Conservation (phyloP, 1,140 invertebrate genomes). For the Tetraneura akinire region DNA sequence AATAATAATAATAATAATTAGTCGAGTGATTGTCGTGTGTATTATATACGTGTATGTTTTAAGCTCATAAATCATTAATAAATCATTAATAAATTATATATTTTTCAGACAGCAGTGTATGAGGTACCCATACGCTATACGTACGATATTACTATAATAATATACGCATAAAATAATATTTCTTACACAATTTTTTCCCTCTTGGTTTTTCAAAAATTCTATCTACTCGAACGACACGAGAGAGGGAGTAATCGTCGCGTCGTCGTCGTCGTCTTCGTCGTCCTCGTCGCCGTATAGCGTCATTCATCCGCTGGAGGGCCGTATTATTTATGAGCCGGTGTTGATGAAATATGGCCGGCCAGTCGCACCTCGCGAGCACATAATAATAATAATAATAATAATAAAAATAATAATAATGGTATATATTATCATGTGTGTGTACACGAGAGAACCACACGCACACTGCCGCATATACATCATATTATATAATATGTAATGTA, state of each 20-base stretch:
- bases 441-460: neutral
- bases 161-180: neutral
- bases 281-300: too few relatives aligned
- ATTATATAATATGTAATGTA: too few relatives aligned
- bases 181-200: slow-evolving; percentile 9
- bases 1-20: slow-evolving; percentile 17
- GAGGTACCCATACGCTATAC: too few relatives aligned
- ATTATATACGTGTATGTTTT: neutral
- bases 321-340: slow-evolving; percentile 35
- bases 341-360: slow-evolving; percentile 45
- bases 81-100: slow-evolving; percentile 22
- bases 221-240: neutral
- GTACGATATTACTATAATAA: too few relatives aligned
- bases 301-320: slow-evolving; percentile 34
- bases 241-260: neutral
- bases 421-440: neutral
- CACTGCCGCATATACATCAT: neutral
- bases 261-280: neutral
- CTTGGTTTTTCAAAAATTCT: neutral
- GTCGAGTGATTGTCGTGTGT: neutral
- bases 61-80: neutral
- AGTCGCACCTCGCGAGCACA: neutral
- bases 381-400: too few relatives aligned
- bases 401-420: too few relatives aligned
- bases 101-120: neutral